Base-by-base conservation (phyloP, 2,888 invertebrate genomes). In the Heteromyza rotundicornis region DNA sequence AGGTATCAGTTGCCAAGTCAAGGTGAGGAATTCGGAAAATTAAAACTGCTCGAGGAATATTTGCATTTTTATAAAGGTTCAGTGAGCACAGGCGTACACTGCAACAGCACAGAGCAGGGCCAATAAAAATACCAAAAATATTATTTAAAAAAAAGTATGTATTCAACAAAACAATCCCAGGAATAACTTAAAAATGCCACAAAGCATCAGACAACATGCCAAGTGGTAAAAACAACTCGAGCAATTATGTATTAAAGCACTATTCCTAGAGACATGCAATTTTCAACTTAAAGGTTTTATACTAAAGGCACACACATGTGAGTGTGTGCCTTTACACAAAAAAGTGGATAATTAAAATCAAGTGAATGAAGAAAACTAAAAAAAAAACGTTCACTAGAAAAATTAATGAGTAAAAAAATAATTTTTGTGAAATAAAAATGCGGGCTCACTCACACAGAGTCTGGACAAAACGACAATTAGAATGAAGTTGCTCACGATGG, bases 1-100 rank as follows among this genome's bases (percentile, higher is more conserved):
- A n/a, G n/a, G n/a, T n/a, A n/a, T n/a, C n/a, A n/a, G n/a, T n/a
- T 27, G 53, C 49, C 40, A 19, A 66, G 52, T 52, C 57, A 57
- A 19, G 54, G 64, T 55, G 66, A 59, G 52, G 58, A 55, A 32
- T 12, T 51, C 16, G 40, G 22, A 19, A 14, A 24, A 16, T n/a
- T 20, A 27, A 27, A 7, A 10, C 27, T 7, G 27, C 27, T 27
- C 10, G 10, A 27, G 10, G 7, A 5, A 40, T 10, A 40, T 40
- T 40, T n/a, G 40, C 40, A 40, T 40, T 40, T 40, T 40, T n/a
- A 12, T 40, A 40, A 40, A 40, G 40, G 40, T 40, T 40, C 40
- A 40, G 40, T 40, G 40, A 7, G 20, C 32, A n/a, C n/a, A n/a
- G n/a, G n/a, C n/a, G n/a, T n/a, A n/a, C n/a, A n/a, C n/a, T n/a